Conservation (phyloP, 2,888 invertebrate species). For the Cerceris rybyensis region DNA sequence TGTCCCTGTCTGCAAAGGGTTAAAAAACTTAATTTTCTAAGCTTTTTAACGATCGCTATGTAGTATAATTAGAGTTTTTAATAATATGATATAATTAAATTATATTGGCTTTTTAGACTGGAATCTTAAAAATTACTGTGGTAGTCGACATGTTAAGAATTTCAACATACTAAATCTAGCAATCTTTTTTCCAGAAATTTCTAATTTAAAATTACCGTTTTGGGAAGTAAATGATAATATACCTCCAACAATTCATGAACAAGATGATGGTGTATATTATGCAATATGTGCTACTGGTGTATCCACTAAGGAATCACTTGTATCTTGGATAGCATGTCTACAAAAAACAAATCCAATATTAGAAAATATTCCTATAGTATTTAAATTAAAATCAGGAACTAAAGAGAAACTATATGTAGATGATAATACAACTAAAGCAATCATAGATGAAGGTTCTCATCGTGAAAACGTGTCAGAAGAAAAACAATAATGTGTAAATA, state of each 20-base stretch:
- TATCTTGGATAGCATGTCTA: conserved; percentile 94
- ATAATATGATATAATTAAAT: too few species aligned
- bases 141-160: too few species aligned
- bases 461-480: too few species aligned
- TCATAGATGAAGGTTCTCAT: not conserved
- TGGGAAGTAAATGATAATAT: conserved; percentile 82
- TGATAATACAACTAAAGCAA: not conserved
- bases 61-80: too few species aligned
- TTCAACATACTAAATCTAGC: not conserved
- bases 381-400: conserved; percentile 84
- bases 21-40: too few species aligned
- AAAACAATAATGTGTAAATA: too few species aligned
- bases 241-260: conserved; percentile 91
- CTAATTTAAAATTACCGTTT: conserved; percentile 85
- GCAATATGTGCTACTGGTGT: conserved; percentile 95
- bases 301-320: conserved; percentile 93
- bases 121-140: too few species aligned
- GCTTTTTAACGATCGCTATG: too few species aligned
- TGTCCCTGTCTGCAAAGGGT: too few species aligned
- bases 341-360: conserved; percentile 90
- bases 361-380: conserved; percentile 90
- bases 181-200: conserved; percentile 86
- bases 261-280: conserved; percentile 94
- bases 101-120: too few species aligned
- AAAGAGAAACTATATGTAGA: conserved; percentile 6